A percentile compares a stretch with the other conserved stretches of the same genome.
phyloP scores from a whole-genome alignment of 2,888 invertebrate species.

The Limnephilus rhombicus region DNA sequence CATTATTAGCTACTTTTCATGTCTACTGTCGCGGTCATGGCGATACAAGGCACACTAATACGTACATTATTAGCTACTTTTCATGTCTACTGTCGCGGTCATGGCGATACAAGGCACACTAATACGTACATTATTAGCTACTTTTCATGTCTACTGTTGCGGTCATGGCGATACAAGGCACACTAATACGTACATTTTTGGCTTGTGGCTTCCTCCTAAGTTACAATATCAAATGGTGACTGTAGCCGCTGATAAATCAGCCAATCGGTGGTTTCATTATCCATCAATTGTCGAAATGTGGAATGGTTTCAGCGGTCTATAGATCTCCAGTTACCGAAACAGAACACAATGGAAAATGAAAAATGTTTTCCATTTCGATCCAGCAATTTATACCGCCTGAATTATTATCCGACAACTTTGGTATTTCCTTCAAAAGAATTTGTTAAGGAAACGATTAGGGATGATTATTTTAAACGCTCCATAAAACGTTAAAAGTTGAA shows the following conservation, averaged over 20 bases:
- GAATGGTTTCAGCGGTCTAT: background rate
- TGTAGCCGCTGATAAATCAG: conserved; percentile 2
- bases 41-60: no score
- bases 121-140: no score
- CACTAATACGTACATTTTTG: no score
- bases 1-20: no score
- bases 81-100: no score
- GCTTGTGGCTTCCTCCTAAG: background rate
- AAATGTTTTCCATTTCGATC: background rate
- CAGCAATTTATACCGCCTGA: background rate
- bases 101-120: no score
- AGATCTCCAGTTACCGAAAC: background rate
- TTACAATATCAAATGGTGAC: background rate
- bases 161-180: no score
- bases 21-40: no score
- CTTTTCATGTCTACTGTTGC: no score
- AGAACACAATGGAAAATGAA: background rate
- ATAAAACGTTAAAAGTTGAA: background rate
- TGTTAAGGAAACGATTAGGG: background rate
- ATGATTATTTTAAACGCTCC: background rate
- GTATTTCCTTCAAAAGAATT: background rate
- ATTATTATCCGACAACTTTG: background rate
- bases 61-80: no score
- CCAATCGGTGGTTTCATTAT: conserved; percentile 21
- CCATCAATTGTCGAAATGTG: conserved; percentile 30